Base-by-base conservation (phyloP, 2,797 vertebrate genomes). In the Ctenopoma multispine region DNA sequence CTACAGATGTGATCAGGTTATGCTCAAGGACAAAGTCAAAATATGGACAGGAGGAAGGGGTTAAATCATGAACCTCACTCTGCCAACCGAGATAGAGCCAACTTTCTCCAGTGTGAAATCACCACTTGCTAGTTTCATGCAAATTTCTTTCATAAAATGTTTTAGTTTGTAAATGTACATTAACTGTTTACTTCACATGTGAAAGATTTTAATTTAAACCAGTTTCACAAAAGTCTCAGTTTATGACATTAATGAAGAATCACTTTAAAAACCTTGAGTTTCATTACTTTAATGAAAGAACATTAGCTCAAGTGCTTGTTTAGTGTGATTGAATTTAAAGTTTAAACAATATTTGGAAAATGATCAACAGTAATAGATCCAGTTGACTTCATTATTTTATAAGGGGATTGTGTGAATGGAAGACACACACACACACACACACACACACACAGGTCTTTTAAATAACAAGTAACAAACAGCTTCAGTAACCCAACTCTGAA, bases 401-500 rank as follows among this genome's bases (percentile, higher is more conserved):
- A 71, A 77, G 78, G 72, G 73, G 67, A 81, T 86, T 24, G 77
- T 8, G 20, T 67, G 57, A 58, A 41, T 51, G 40, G 60, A 49
- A 63, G 15, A 36, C 48, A 63, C 40, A 58, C 0, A 21, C 34
- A 27, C n/a, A 50, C 40, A 27, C 58, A 51, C 38, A 50, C 75
- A 74, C 55, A 75, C 41, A 62, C 2, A 77, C 69, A 78, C 27
- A 4, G 71, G 66, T 68, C 70, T 86, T 75, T 90, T 90, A 92
- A 92, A 92, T 92, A 92, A 93, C 84, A 87, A 69, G 67, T 76
- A 58, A 56, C 71, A 80, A 83, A 87, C 86, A 88, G 86, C 87
- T 88, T 79, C 81, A 81, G 84, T 80, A 75, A 88, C 86, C 83
- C 85, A 87, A 86, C 90, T 90, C 80, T 91, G 90, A 94, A 93